These are phyloP conservation scores for Athalia cordata DNA, from an alignment of 2,888 invertebrate species.

Conservation along the genomic window DNA sequence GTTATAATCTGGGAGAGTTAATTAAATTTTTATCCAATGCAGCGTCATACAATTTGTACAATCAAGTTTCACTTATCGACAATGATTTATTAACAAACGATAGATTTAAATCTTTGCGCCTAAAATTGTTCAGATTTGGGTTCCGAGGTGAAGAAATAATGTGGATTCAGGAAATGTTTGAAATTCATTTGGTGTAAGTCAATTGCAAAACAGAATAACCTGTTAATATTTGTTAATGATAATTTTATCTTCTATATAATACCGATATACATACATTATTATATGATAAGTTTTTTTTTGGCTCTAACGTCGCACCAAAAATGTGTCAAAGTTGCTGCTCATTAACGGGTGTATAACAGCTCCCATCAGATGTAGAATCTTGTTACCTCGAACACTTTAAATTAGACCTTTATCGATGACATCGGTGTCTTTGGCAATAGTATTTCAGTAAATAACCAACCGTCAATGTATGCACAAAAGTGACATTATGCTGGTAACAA, in stretches of 20 bases:
- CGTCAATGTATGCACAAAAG: constrained; percentile 14
- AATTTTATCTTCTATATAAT: constrained; percentile 27
- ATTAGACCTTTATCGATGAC: neutral
- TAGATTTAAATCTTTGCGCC: neutral
- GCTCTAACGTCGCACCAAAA: constrained; percentile 8
- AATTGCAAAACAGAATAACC: constrained; percentile 11
- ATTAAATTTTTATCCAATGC: constrained; percentile 19
- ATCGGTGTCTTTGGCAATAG: neutral
- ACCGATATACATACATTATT: constrained; percentile 38
- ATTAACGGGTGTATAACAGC: neutral
- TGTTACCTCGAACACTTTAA: constrained; percentile 8
- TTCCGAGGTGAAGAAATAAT: neutral
- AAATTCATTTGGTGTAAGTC: constrained; percentile 21
- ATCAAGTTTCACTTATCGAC: constrained; percentile 16
- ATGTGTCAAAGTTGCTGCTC: constrained; percentile 22
- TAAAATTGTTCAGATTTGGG: constrained; percentile 8
- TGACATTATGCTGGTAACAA: neutral
- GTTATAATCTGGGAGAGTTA: constrained; percentile 27
- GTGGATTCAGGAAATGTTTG: neutral
- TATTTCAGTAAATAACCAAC: constrained; percentile 14
- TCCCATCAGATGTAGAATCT: neutral
- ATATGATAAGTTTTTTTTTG: constrained; percentile 26
- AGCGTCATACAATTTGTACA: constrained; percentile 39
- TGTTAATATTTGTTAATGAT: constrained; percentile 7
- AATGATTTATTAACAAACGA: neutral